Percentiles rank a stretch among this genome's conserved stretches.
These are phyloP conservation scores for Halcyon malimbica DNA, from an alignment of 2,113 vertebrate species.

Conservation along the genomic window DNA sequence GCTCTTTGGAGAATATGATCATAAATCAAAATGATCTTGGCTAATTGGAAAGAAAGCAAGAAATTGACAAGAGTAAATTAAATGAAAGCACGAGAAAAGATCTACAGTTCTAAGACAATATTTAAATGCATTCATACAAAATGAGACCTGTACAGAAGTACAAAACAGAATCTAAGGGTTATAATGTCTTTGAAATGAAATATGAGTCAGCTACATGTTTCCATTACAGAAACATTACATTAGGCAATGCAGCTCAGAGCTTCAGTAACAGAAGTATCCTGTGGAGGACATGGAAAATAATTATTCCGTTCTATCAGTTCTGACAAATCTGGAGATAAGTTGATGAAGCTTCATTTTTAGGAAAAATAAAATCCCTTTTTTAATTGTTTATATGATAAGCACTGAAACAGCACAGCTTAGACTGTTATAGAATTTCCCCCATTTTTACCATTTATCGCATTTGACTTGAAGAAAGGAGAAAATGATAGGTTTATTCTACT, in stretches of 20 bases:
- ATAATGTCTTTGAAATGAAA: slow-evolving; percentile 12
- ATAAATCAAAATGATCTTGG: slow-evolving; percentile 32
- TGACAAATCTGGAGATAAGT: background rate
- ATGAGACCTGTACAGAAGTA: background rate
- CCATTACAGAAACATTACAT: background rate
- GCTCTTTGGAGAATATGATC: background rate
- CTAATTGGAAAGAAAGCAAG: slow-evolving; percentile 39
- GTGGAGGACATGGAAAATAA: background rate
- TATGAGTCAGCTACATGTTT: background rate
- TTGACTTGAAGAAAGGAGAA: background rate
- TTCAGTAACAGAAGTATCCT: background rate
- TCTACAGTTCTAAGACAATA: slow-evolving; percentile 10
- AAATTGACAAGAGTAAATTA: slow-evolving; percentile 16
- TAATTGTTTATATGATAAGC: background rate
- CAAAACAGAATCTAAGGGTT: background rate
- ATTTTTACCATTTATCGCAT: background rate
- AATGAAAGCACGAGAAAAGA: slow-evolving; percentile 9
- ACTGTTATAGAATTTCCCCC: background rate
- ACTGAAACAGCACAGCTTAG: background rate
- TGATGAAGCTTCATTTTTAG: background rate
- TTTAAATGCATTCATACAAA: slow-evolving; percentile 4
- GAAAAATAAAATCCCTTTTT: background rate
- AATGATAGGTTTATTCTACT: background rate
- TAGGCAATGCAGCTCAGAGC: background rate
- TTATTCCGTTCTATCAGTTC: background rate